phyloP scores from a whole-genome alignment of 2,888 invertebrate genomes.

The Athrips mouffetella region DNA sequence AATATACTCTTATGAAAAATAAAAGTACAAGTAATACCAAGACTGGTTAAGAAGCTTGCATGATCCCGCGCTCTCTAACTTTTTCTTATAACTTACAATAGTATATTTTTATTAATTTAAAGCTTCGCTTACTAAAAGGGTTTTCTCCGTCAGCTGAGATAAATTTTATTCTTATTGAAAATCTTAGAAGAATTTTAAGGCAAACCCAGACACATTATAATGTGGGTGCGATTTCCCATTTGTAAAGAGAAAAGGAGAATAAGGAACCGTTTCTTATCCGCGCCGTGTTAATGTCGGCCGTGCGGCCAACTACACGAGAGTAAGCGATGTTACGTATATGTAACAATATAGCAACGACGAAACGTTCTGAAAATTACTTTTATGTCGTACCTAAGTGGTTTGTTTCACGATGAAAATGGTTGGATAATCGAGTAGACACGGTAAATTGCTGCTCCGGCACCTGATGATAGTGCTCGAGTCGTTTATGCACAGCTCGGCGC shows the following conservation, averaged over 20 bases:
- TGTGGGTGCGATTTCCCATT: conserved; percentile 52
- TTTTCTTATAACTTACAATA: conserved; percentile 7
- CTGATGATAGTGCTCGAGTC: conserved; percentile 33
- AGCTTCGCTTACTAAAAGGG: conserved; percentile 20
- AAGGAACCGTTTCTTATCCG: conserved; percentile 40
- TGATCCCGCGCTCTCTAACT: background rate
- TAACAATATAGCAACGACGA: conserved; percentile 8
- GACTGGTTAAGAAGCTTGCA: conserved; percentile 5
- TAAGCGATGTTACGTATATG: conserved; percentile 22
- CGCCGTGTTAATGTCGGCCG: conserved; percentile 43
- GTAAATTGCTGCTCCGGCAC: conserved; percentile 38
- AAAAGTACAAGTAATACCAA: too few species aligned
- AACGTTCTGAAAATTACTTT: conserved; percentile 33
- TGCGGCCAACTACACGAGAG: conserved; percentile 28
- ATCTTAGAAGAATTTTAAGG: conserved; percentile 21
- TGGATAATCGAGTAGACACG: conserved; percentile 36
- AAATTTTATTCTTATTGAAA: conserved; percentile 27
- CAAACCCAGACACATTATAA: conserved; percentile 40
- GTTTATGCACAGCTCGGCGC: conserved; percentile 26
- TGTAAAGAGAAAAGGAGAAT: conserved; percentile 48
- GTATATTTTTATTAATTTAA: conserved; percentile 28
- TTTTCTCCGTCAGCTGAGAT: conserved; percentile 25
- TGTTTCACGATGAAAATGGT: conserved; percentile 30
- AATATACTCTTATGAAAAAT: too few species aligned
- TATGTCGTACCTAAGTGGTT: conserved; percentile 34